A percentile compares a stretch with the other conserved stretches of the same genome.
Evolutionary conservation across 1,140 invertebrate species (phyloP).

Genomic region (Drosophila punjabiensis): DNA sequence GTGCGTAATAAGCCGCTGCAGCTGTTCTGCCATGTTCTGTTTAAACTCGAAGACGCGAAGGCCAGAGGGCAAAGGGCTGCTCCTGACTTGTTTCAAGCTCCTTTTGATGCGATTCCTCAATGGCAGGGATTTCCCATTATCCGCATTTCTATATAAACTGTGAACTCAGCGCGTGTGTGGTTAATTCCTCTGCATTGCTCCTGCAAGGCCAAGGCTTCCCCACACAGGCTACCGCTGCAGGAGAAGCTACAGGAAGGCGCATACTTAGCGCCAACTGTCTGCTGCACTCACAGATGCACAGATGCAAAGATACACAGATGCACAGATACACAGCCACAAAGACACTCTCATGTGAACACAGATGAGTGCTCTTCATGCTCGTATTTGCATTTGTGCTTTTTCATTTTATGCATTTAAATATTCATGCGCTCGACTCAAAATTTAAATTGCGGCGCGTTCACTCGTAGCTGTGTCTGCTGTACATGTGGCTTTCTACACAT

Average conservation of each 20-base stretch:
- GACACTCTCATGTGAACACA: conserved; percentile 26
- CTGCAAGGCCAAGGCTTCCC: conserved; percentile 31
- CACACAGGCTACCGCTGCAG: not conserved
- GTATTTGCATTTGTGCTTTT: conserved; percentile 61
- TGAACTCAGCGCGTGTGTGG: conserved; percentile 14
- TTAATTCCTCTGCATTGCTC: conserved; percentile 23
- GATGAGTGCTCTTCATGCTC: conserved; percentile 37
- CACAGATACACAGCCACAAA: conserved; percentile 1
- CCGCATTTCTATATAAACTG: conserved; percentile 7
- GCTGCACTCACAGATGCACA: conserved; percentile 15
- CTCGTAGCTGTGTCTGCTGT: conserved; percentile 25
- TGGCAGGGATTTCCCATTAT: conserved; percentile 9
- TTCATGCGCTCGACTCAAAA: conserved; percentile 51
- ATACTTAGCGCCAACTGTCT: conserved; percentile 52
- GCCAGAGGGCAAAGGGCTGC: not conserved
- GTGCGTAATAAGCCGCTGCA: conserved; percentile 29
- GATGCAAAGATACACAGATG: not conserved
- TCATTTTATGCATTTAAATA: conserved; percentile 57
- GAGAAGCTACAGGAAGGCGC: conserved; percentile 17
- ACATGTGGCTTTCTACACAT: conserved; percentile 1
- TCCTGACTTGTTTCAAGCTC: conserved; percentile 10
- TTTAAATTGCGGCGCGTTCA: conserved; percentile 48
- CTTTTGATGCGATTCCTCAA: conserved; percentile 10
- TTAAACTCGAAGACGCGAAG: not conserved
- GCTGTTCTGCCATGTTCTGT: conserved; percentile 24